phyloP scores from a whole-genome alignment of 2,888 invertebrate species.

The Dolichomitus sp. region DNA sequence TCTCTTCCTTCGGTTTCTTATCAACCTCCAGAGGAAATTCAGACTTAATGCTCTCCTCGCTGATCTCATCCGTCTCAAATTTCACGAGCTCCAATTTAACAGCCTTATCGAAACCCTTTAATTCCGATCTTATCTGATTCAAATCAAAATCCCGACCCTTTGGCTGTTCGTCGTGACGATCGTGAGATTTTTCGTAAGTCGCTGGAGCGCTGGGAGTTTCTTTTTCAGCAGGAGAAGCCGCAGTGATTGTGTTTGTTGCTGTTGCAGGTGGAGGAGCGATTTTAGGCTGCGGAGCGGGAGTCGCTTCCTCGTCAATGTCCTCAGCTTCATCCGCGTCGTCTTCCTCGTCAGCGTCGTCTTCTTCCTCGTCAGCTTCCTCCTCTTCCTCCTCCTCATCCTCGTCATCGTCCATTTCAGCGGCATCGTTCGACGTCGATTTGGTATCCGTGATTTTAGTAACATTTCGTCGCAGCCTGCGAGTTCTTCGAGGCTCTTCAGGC shows the following conservation, averaged over 20 bases:
- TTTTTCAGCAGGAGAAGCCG: neutral
- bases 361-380: slow-evolving; percentile 55
- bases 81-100: slow-evolving; percentile 86
- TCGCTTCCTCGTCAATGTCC: slow-evolving; percentile 44
- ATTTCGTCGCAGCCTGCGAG: slow-evolving; percentile 83
- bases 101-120: slow-evolving; percentile 92
- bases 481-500: slow-evolving; percentile 82
- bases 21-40: slow-evolving; percentile 77
- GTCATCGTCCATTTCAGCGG: slow-evolving; percentile 65
- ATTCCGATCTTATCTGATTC: slow-evolving; percentile 94
- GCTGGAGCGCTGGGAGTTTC: slow-evolving; percentile 5
- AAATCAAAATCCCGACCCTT: slow-evolving; percentile 93
- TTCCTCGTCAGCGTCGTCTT: slow-evolving; percentile 42
- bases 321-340: slow-evolving; percentile 60
- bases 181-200: slow-evolving; percentile 75
- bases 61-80: slow-evolving; percentile 86
- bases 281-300: neutral
- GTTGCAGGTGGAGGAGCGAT: neutral
- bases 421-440: slow-evolving; percentile 76
- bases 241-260: neutral
- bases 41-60: slow-evolving; percentile 87
- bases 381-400: slow-evolving; percentile 61
- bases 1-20: slow-evolving; percentile 76
- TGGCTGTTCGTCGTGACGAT: slow-evolving; percentile 87
- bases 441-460: slow-evolving; percentile 85